Evolutionary conservation across 2,113 vertebrate genomes (phyloP).

Genomic region (Oryzias javanicus): DNA sequence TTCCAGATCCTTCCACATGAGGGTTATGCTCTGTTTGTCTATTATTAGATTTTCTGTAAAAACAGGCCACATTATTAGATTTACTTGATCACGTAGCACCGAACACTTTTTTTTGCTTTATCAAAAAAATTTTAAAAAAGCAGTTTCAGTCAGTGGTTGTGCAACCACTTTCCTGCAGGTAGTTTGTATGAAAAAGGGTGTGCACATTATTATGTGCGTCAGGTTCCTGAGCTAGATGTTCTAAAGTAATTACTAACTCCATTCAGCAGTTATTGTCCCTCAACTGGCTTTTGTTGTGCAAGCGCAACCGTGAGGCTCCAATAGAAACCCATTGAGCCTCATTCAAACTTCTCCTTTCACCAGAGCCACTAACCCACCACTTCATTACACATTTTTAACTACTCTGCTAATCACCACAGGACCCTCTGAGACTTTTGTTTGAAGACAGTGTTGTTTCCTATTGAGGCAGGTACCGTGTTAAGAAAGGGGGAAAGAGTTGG

Average conservation of each 20-base stretch:
- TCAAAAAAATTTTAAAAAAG: conserved; percentile 8
- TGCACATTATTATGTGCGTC: background rate
- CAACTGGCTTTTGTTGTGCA: conserved; percentile 20
- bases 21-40: conserved; percentile 19
- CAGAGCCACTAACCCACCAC: conserved; percentile 36
- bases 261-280: conserved; percentile 13
- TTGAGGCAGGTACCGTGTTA: conserved; percentile 38
- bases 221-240: background rate
- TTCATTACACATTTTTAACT: conserved; percentile 55
- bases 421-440: conserved; percentile 27
- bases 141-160: conserved; percentile 14
- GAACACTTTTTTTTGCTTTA: conserved; percentile 16
- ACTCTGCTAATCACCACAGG: conserved; percentile 27
- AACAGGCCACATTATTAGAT: background rate
- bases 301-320: conserved; percentile 9
- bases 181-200: background rate
- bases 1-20: conserved; percentile 18
- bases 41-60: conserved; percentile 22
- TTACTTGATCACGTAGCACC: background rate
- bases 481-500: conserved; percentile 40
- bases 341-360: conserved; percentile 12
- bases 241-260: background rate
- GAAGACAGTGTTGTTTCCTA: conserved; percentile 33
- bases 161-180: background rate
- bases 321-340: conserved; percentile 15